Percentiles rank a stretch among this genome's conserved stretches.
Evolutionary conservation across 2,888 invertebrate genomes (phyloP).

Genomic region (Hypena proboscidalis): DNA sequence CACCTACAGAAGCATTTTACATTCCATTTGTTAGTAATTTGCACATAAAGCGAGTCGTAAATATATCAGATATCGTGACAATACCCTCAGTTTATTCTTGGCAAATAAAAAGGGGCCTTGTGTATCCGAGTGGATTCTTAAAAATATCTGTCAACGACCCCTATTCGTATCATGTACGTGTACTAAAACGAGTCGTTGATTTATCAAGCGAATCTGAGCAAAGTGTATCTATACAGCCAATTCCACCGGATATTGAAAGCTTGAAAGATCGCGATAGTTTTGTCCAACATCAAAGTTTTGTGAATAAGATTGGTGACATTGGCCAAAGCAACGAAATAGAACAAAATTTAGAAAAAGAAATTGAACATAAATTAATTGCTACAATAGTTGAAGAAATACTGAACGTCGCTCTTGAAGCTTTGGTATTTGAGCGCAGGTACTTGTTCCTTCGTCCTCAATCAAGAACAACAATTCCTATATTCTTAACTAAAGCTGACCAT

Average conservation of each 20-base stretch:
- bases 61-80: slow-evolving; percentile 51
- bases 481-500: slow-evolving; percentile 62
- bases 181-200: slow-evolving; percentile 53
- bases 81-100: slow-evolving; percentile 65
- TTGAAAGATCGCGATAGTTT: slow-evolving; percentile 31
- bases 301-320: background rate
- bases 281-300: background rate
- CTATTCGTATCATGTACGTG: slow-evolving; percentile 56
- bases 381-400: slow-evolving; percentile 53
- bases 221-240: slow-evolving; percentile 44
- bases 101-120: slow-evolving; percentile 53
- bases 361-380: slow-evolving; percentile 44
- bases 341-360: slow-evolving; percentile 8
- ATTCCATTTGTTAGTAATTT: slow-evolving; percentile 59
- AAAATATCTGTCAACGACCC: slow-evolving; percentile 50
- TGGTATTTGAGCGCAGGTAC: slow-evolving; percentile 61
- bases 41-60: slow-evolving; percentile 38
- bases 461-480: slow-evolving; percentile 50
- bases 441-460: slow-evolving; percentile 50
- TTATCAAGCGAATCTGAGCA: slow-evolving; percentile 37
- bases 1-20: slow-evolving; percentile 50
- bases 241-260: slow-evolving; percentile 50
- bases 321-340: slow-evolving; percentile 16
- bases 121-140: slow-evolving; percentile 54
- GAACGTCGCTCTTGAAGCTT: slow-evolving; percentile 57